Percentiles rank a stretch among this genome's conserved stretches.
Conservation (phyloP, 1,140 invertebrate genomes). For the Drosophila tropicalis region DNA sequence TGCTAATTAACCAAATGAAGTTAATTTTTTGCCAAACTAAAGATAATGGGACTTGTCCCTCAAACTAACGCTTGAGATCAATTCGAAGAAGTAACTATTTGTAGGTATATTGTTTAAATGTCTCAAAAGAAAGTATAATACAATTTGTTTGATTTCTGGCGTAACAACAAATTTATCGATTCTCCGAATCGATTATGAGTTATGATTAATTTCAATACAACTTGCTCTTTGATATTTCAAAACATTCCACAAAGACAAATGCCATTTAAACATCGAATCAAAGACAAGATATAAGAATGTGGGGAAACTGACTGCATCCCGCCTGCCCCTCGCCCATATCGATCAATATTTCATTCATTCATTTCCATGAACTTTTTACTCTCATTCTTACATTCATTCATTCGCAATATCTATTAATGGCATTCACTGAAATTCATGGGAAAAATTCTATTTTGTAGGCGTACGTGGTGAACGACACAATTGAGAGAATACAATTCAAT, state of each 20-base stretch:
- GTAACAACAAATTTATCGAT: too few relatives aligned
- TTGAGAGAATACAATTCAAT: constrained; percentile 19
- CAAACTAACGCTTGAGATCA: too few relatives aligned
- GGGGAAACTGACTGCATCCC: not conserved
- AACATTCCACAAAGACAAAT: not conserved
- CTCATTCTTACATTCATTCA: constrained; percentile 9
- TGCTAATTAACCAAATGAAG: not conserved
- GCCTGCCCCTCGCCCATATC: not conserved
- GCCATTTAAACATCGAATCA: not conserved
- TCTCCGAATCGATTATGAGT: too few relatives aligned
- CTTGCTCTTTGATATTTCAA: too few relatives aligned
- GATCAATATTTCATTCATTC: not conserved
- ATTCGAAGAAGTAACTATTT: too few relatives aligned
- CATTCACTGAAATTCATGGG: not conserved
- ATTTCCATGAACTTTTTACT: not conserved
- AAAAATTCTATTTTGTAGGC: constrained; percentile 7
- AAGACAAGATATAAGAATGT: not conserved
- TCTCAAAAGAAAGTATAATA: too few relatives aligned
- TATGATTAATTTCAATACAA: too few relatives aligned
- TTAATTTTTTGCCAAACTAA: too few relatives aligned
- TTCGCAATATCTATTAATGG: not conserved
- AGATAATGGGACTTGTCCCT: too few relatives aligned
- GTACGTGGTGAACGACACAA: constrained; percentile 17
- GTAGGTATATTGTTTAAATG: too few relatives aligned
- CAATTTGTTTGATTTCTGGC: too few relatives aligned